Percentiles rank a stretch among this genome's conserved stretches.
Evolutionary conservation across 64 coral and sea anemone species (phyloP).

Genomic region (Anthopleura sola): DNA sequence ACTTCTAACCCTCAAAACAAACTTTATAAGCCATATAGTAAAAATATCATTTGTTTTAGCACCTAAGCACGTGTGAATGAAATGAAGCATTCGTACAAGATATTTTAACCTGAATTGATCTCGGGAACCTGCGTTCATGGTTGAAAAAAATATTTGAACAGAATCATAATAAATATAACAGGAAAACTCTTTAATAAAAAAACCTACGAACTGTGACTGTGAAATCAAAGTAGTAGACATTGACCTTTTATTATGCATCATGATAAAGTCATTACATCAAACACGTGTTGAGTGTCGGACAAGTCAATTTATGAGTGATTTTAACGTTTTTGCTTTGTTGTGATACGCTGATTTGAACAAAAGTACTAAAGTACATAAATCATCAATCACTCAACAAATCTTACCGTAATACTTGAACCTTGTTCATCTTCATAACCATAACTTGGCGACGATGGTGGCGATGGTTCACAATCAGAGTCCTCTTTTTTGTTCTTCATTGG

Average conservation of each 20-base stretch:
- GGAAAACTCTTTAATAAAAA: too few species aligned
- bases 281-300: neutral
- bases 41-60: constrained; percentile 4
- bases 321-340: constrained; percentile 1
- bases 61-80: neutral
- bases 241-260: constrained; percentile 6
- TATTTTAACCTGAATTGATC: neutral
- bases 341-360: neutral
- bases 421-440: constrained; percentile 76
- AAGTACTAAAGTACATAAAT: neutral
- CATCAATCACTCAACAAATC: constrained; percentile 27
- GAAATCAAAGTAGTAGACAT: neutral
- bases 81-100: neutral
- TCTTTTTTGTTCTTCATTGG: constrained; percentile 73
- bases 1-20: constrained; percentile 27
- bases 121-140: neutral
- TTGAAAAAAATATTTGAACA: too few species aligned
- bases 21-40: constrained; percentile 11
- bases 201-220: neutral
- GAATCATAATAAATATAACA: too few species aligned
- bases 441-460: constrained; percentile 86
- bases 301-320: neutral
- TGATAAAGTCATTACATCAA: neutral
- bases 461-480: constrained; percentile 89
- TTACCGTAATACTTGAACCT: constrained; percentile 92